Base-by-base conservation (phyloP, 2,113 vertebrate genomes). In the Lontra canadensis region DNA sequence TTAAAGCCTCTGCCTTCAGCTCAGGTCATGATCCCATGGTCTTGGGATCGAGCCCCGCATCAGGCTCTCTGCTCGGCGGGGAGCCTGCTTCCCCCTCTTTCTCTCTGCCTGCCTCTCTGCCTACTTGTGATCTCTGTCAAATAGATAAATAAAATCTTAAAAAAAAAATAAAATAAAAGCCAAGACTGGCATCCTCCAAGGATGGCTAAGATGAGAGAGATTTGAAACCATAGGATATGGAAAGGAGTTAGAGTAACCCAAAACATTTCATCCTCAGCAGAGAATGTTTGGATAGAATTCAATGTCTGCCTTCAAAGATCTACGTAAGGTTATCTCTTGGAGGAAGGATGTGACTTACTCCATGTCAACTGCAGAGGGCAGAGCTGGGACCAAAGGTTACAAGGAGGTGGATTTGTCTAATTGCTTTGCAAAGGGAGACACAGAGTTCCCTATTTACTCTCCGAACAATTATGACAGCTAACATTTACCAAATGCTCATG, bases 301-400 rank as follows among this genome's bases (percentile, higher is more conserved):
- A 14, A 63, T 12, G 52, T 11, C 44, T 76, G 8, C n/a, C 31
- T 36, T 88, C 65, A 94, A 92, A 71, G 29, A 81, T 63, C 49
- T 88, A 55, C 84, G 39, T 82, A 78, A 87, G 15, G 21, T 76
- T 12, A 21, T 71, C 36, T 81, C 36, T 4, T 26, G 14, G 25
- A 85, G 63, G 36, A 88, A 84, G 20, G 78, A 15, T 17, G 25
- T 23, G 80, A 93, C 39, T 93, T 88, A 81, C n/a, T 57, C 36
- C 1, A 4, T 42, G 13, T 65, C 78, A 63, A 76, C 97, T 96
- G 52, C 71, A 88, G 94, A 94, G 86, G 73, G 82, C 90, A 90
- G 84, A 81, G 47, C 34, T 80, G 31, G n/a, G 90, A 89, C n/a
- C 79, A 47, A 34, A 78, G 73, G 11, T 92, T 36, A 42, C 39